These are phyloP conservation scores for Heteromormyrus szaboi DNA, from an alignment of 2,797 vertebrate species.

Conservation along the genomic window DNA sequence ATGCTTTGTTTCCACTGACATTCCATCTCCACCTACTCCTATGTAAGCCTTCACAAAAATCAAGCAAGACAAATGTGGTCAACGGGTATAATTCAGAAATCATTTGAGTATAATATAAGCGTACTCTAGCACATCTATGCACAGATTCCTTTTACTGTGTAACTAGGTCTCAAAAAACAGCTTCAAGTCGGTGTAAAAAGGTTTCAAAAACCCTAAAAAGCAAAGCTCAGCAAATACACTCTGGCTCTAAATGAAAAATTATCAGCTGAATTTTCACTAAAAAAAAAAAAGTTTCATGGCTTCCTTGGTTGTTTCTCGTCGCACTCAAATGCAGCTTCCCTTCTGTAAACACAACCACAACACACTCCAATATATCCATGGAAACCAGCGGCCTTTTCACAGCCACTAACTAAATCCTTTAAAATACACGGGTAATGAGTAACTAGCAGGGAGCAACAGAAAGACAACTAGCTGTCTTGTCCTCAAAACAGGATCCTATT, in stretches of 20 bases:
- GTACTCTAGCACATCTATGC: neutral
- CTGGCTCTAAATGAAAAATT: neutral
- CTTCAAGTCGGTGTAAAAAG: neutral
- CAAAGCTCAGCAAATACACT: neutral
- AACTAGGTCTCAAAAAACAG: neutral
- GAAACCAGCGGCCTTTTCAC: neutral
- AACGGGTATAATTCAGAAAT: neutral
- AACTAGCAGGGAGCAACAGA: neutral
- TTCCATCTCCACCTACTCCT: neutral
- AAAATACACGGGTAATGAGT: neutral
- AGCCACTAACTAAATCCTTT: neutral
- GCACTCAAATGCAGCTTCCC: neutral
- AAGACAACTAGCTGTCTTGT: neutral
- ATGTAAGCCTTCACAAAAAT: neutral
- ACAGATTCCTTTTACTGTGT: neutral
- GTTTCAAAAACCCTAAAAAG: neutral
- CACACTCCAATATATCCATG: neutral
- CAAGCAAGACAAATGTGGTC: neutral
- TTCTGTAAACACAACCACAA: neutral
- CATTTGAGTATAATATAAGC: neutral
- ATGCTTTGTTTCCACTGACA: neutral
- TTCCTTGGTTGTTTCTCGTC: neutral
- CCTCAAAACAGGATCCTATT: neutral
- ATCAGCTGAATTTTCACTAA: neutral
- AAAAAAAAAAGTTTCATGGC: neutral